These are phyloP conservation scores for Polia nebulosa DNA, from an alignment of 2,888 invertebrate genomes.

Conservation along the genomic window DNA sequence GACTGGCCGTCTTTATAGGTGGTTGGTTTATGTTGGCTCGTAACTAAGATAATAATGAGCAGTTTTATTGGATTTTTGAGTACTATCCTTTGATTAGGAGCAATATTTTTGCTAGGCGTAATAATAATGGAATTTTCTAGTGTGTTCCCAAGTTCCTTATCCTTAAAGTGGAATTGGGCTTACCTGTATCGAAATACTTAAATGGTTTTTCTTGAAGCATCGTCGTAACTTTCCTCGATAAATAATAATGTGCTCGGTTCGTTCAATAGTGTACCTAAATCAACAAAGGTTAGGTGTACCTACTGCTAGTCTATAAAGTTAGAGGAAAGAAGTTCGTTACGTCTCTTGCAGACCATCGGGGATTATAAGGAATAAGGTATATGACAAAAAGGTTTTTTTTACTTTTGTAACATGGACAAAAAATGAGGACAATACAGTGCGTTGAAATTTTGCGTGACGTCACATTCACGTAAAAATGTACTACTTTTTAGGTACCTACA, in stretches of 20 bases:
- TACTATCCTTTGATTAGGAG: constrained; percentile 30
- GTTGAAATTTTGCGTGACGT: too few species aligned
- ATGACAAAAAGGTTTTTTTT: too few species aligned
- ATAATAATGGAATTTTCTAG: constrained; percentile 8
- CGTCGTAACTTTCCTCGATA: constrained; percentile 15
- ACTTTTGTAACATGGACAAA: too few species aligned
- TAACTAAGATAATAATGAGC: constrained; percentile 74
- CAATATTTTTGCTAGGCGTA: background rate
- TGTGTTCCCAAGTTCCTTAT: background rate
- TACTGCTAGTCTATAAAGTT: background rate
- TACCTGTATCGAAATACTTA: constrained; percentile 12
- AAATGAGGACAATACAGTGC: too few species aligned
- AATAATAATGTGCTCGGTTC: constrained; percentile 22
- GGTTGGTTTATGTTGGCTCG: constrained; percentile 77
- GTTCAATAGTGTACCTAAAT: constrained; percentile 18
- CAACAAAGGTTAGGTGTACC: constrained; percentile 12
- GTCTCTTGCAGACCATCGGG: background rate
- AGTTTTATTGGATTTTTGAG: constrained; percentile 61
- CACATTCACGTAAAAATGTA: too few species aligned
- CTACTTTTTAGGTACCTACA: too few species aligned
- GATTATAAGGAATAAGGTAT: background rate
- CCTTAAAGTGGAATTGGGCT: constrained; percentile 10
- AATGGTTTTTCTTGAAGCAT: constrained; percentile 2
- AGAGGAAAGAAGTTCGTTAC: background rate
- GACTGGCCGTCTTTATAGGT: constrained; percentile 70